A percentile compares a stretch with the other conserved stretches of the same genome.
phyloP scores from a whole-genome alignment of 2,113 vertebrate genomes.

The Calypte anna region DNA sequence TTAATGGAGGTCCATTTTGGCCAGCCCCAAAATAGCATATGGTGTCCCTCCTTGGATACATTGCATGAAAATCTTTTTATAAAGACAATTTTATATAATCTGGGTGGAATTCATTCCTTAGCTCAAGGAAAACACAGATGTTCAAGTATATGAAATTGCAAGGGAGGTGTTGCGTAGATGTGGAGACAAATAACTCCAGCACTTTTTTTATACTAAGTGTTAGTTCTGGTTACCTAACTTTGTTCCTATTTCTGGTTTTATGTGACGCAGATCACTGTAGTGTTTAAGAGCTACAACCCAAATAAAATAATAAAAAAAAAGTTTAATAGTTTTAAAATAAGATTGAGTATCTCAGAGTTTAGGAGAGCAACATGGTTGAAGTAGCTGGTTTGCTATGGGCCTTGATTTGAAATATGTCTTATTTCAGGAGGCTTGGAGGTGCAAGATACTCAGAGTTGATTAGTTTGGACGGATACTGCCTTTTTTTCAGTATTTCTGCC shows the following conservation, averaged over 20 bases:
- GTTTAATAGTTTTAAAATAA: not conserved
- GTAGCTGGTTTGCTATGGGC: not conserved
- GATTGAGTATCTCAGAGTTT: not conserved
- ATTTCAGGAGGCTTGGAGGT: not conserved
- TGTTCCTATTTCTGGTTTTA: conserved; percentile 35
- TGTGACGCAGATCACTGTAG: conserved; percentile 28
- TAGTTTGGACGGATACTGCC: not conserved
- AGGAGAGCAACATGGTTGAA: not conserved
- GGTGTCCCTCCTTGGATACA: not conserved
- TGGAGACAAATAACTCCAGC: conserved; percentile 64
- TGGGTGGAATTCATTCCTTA: conserved; percentile 58
- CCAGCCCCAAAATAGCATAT: conserved; percentile 5
- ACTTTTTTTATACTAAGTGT: conserved; percentile 59
- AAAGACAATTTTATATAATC: conserved; percentile 63
- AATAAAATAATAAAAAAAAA: not conserved
- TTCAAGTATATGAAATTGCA: conserved; percentile 65
- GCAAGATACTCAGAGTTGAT: not conserved
- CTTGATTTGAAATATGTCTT: not conserved
- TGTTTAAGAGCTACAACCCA: conserved; percentile 5
- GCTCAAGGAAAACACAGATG: conserved; percentile 68
- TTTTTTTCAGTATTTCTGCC: not conserved
- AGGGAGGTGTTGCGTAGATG: conserved; percentile 72
- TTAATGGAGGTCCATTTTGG: not conserved
- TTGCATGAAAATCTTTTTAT: conserved; percentile 38
- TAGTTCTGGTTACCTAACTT: conserved; percentile 68